Conservation (phyloP, 2,797 vertebrate genomes). For the Serranus cabrilla region DNA sequence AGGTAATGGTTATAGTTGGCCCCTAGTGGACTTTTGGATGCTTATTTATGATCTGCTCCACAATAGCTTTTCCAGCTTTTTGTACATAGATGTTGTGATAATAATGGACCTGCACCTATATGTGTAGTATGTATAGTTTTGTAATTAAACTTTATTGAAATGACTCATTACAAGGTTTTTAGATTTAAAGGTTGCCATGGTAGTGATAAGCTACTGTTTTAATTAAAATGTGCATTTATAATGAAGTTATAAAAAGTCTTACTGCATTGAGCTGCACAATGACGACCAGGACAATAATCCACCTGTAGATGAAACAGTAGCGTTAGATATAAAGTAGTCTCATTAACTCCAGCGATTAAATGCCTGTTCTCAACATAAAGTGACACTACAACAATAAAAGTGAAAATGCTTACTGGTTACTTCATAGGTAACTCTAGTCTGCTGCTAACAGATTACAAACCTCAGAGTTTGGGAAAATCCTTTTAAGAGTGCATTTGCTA, state of each 20-base stretch:
- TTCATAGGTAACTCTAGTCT: not conserved
- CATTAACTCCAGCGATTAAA: not conserved
- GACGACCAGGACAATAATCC: constrained; percentile 61
- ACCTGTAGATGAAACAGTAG: constrained; percentile 61
- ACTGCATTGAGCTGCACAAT: constrained; percentile 66
- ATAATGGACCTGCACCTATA: not conserved
- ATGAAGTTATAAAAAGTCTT: constrained; percentile 48
- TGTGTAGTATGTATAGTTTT: not conserved
- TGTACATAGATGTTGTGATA: no score
- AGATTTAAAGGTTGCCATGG: not conserved
- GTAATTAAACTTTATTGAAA: not conserved
- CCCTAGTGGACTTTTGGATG: no score
- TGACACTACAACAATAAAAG: not conserved
- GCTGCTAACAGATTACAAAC: not conserved
- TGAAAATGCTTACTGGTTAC: not conserved
- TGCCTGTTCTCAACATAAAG: not conserved
- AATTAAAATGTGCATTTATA: not conserved
- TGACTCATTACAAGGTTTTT: not conserved
- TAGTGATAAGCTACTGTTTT: not conserved
- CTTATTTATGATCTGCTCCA: no score
- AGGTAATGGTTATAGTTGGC: no score
- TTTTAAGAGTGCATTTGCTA: not conserved
- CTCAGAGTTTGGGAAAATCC: not conserved
- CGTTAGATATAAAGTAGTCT: not conserved
- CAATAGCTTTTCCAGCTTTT: no score